A percentile compares a stretch with the other conserved stretches of the same genome.
Conservation (phyloP, 2,888 invertebrate species). For the Caenorhabditis becei region DNA sequence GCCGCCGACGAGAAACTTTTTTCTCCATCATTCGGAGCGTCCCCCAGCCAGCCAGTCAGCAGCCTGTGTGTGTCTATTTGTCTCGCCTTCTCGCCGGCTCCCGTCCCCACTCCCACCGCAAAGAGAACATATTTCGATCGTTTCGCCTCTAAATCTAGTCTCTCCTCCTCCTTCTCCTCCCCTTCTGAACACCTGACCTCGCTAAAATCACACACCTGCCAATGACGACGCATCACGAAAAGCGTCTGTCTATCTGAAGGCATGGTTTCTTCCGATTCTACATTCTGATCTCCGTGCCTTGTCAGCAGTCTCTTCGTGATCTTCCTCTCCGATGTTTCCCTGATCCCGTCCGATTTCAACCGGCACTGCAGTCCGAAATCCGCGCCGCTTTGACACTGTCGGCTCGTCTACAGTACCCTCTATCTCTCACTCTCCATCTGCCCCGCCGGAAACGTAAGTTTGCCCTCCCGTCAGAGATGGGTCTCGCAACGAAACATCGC, state of each 20-base stretch:
- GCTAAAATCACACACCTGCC: constrained; percentile 5
- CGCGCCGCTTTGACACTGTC: constrained; percentile 2
- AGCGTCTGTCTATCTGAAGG: neutral
- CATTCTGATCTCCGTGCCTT: neutral
- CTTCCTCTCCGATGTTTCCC: neutral
- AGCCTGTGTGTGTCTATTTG: constrained; percentile 52
- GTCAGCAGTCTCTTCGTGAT: constrained; percentile 31
- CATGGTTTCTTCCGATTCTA: neutral
- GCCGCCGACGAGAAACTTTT: constrained; percentile 38
- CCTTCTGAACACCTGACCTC: constrained; percentile 44
- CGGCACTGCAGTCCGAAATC: neutral
- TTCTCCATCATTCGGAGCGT: constrained; percentile 46
- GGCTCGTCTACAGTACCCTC: constrained; percentile 23
- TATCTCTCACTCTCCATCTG: constrained; percentile 2
- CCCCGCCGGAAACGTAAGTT: constrained; percentile 29
- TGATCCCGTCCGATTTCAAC: constrained; percentile 7
- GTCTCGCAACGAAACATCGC: constrained; percentile 45
- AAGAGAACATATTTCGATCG: constrained; percentile 45
- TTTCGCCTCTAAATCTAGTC: constrained; percentile 42
- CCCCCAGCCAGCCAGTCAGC: constrained; percentile 43
- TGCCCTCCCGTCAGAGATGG: constrained; percentile 31
- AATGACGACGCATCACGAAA: constrained; percentile 11
- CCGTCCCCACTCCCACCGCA: constrained; percentile 8
- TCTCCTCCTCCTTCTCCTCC: neutral
- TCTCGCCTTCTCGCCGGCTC: constrained; percentile 46